Percentiles rank a stretch among this genome's conserved stretches.
These are phyloP conservation scores for Carcharodon carcharias DNA, from an alignment of 2,797 vertebrate species.

Conservation along the genomic window DNA sequence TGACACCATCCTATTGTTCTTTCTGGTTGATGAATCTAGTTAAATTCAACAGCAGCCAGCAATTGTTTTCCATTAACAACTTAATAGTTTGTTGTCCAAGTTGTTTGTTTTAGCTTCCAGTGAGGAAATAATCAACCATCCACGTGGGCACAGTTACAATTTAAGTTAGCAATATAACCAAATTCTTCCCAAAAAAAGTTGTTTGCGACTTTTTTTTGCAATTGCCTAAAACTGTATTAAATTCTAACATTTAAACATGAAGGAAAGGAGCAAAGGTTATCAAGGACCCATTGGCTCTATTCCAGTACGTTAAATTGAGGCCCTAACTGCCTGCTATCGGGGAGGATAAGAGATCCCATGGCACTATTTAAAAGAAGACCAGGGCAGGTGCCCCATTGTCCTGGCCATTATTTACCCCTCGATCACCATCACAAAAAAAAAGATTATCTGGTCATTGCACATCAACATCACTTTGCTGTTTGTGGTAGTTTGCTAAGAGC, in stretches of 20 bases:
- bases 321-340: too few species aligned
- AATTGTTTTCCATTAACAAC: not conserved
- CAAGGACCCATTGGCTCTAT: not conserved
- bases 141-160: not conserved
- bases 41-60: not conserved
- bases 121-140: not conserved
- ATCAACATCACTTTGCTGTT: too few species aligned
- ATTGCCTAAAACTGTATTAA: not conserved
- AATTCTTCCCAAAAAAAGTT: not conserved
- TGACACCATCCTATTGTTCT: slow-evolving; percentile 25
- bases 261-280: not conserved
- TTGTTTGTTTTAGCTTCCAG: not conserved
- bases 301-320: too few species aligned
- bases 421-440: too few species aligned
- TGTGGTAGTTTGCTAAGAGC: too few species aligned
- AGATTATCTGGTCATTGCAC: too few species aligned
- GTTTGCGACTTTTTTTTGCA: not conserved
- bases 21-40: slow-evolving; percentile 7
- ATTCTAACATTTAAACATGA: not conserved
- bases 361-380: too few species aligned
- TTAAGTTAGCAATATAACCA: not conserved
- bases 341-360: too few species aligned
- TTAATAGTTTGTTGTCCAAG: slow-evolving; percentile 9
- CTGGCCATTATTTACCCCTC: too few species aligned
- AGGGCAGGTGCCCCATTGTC: too few species aligned